phyloP scores from a whole-genome alignment of 2,113 vertebrate genomes.

The Perognathus longimembris region DNA sequence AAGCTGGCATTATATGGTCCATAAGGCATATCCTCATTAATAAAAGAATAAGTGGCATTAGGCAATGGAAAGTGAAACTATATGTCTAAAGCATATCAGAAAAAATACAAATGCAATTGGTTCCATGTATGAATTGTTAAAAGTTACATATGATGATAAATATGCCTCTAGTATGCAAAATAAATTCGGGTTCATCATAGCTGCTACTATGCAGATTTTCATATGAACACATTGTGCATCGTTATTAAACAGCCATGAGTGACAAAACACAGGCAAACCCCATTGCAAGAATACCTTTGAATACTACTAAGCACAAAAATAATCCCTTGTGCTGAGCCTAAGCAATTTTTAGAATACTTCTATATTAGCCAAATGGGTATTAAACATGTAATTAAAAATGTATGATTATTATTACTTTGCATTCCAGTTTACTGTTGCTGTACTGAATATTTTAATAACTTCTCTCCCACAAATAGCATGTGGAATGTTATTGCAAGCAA shows the following conservation, averaged over 20 bases:
- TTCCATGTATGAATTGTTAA: background rate
- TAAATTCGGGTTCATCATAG: background rate
- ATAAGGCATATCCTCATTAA: background rate
- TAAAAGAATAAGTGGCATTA: background rate
- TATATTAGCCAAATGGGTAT: constrained; percentile 74
- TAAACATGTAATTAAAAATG: constrained; percentile 83
- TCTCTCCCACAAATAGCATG: constrained; percentile 78
- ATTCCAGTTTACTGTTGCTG: constrained; percentile 77
- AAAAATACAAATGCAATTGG: background rate
- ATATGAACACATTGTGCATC: background rate
- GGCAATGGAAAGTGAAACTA: background rate
- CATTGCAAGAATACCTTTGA: constrained; percentile 53
- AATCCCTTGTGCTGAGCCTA: constrained; percentile 14
- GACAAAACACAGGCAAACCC: background rate
- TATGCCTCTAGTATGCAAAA: constrained; percentile 1
- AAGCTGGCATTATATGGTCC: background rate
- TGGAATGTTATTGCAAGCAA: constrained; percentile 71
- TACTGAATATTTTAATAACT: constrained; percentile 84
- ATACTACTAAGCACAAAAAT: constrained; percentile 59
- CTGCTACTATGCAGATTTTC: background rate
- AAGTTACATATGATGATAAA: background rate
- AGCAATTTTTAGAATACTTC: constrained; percentile 75
- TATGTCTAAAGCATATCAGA: background rate
- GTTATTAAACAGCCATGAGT: constrained; percentile 21
- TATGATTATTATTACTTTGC: constrained; percentile 78